phyloP scores from a whole-genome alignment of 2,797 vertebrate species.

The Labeo calbasu region DNA sequence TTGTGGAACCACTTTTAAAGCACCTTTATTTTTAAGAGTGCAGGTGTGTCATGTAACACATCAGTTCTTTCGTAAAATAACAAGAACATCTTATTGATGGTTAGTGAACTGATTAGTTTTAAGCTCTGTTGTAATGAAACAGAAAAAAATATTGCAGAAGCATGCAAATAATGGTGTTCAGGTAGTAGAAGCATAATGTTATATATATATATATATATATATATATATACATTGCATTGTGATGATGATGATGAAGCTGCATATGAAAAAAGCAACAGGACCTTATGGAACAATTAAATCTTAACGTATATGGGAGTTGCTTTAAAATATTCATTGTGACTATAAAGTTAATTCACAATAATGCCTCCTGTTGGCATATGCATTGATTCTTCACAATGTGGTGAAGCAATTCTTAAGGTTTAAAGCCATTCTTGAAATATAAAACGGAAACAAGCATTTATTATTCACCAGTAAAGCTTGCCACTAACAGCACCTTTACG shows the following conservation, averaged over 20 bases:
- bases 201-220: neutral
- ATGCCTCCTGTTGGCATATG: neutral
- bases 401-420: neutral
- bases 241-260: neutral
- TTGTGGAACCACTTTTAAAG: too few relatives aligned
- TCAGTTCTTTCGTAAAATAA: neutral
- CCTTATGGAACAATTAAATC: slow-evolving; percentile 16
- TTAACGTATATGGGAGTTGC: neutral
- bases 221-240: neutral
- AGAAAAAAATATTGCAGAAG: too few relatives aligned
- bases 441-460: neutral
- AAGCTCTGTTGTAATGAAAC: neutral
- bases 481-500: neutral
- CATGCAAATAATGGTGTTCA: neutral
- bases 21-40: too few relatives aligned
- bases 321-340: slow-evolving; percentile 21
- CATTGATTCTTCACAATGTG: neutral
- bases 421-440: neutral
- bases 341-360: neutral
- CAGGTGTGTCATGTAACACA: neutral
- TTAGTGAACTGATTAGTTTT: neutral
- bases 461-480: neutral
- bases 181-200: neutral
- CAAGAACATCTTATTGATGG: too few relatives aligned
- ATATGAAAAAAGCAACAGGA: neutral